Evolutionary conservation across 2,888 invertebrate genomes (phyloP).

Genomic region (Eulithis testata): DNA sequence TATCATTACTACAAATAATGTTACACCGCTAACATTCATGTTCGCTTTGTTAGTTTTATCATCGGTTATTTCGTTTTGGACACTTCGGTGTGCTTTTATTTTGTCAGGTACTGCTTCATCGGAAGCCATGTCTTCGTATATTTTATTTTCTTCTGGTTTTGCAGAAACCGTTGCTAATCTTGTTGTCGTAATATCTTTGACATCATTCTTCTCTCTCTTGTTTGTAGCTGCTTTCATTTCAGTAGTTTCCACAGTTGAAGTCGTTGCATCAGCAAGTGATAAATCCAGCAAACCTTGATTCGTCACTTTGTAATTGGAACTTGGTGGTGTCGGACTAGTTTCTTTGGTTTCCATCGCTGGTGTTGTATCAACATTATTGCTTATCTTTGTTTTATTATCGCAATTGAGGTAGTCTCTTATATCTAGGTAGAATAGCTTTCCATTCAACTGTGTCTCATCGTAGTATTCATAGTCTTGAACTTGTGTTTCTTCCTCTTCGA

Average conservation of each 20-base stretch:
- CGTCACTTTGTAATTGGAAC: conserved; percentile 28
- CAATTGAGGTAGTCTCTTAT: conserved; percentile 70
- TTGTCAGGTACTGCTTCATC: conserved; percentile 75
- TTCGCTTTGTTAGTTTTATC: conserved; percentile 46
- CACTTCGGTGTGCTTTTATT: conserved; percentile 64
- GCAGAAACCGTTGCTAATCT: conserved; percentile 74
- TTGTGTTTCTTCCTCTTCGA: conserved; percentile 54
- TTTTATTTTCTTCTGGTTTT: conserved; percentile 63
- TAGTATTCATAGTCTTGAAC: conserved; percentile 72
- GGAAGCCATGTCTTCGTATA: conserved; percentile 70
- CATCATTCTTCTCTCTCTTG: conserved; percentile 39
- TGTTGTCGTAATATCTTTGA: conserved; percentile 63
- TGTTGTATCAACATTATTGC: conserved; percentile 15
- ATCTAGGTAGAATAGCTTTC: conserved; percentile 74
- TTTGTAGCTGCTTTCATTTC: conserved; percentile 32
- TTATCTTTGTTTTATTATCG: conserved; percentile 18
- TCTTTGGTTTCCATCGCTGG: conserved; percentile 22
- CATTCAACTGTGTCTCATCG: conserved; percentile 72
- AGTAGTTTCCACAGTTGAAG: conserved; percentile 32
- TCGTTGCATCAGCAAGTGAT: conserved; percentile 37
- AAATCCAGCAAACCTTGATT: conserved; percentile 47
- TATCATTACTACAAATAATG: conserved; percentile 48
- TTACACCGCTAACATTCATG: conserved; percentile 48
- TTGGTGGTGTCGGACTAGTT: conserved; percentile 33
- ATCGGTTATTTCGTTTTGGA: conserved; percentile 54